Base-by-base conservation (phyloP, 2,113 vertebrate genomes). In the Marcusenius ussheri region DNA sequence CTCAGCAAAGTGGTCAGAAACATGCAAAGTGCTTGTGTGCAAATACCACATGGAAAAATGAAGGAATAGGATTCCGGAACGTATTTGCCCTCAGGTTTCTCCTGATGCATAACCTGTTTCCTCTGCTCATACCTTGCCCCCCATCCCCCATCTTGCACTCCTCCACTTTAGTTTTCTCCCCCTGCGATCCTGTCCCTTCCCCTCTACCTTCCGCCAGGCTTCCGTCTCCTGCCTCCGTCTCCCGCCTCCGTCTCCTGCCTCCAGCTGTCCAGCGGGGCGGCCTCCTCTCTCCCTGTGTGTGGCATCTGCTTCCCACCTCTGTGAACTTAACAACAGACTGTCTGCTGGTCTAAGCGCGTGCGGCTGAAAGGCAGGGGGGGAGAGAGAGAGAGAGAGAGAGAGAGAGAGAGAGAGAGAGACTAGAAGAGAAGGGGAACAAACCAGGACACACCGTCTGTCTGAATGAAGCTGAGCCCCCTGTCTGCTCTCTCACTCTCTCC, bases 401-500 rank as follows among this genome's bases (percentile, higher is more conserved):
- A 58, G 47, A 39, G 47, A 31, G 3, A 31, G 91, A 89, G 90
- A 62, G 89, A 80, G 85, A 80, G 87, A 84, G 89, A 74, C 13
- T 4, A 51, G 50, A 51, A 51, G 70, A 35, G 24, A 35, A 90
- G 92, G 93, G 94, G 95, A 94, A 94, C 93, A 96, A 93, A 94
- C 94, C 94, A 94, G 95, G 94, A 95, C 92, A 92, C 86, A 92
- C 94, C 94, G 93, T 89, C 94, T 94, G 94, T 95, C 95, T 94
- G 92, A 95, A 51, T 94, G 95, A 94, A 95, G 95, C 95, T 94
- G 95, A 95, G 93, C 91, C 91, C 89, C 93, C 91, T 91, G 89
- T 93, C 89, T 88, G 91, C 92, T 93, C 93, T 87, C 93, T 87
- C 91, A 70, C 92, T 90, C 91, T 87, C 91, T 88, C 91, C 86